These are phyloP conservation scores for Trichomycterus rosablanca DNA, from an alignment of 2,113 vertebrate genomes.

Conservation along the genomic window DNA sequence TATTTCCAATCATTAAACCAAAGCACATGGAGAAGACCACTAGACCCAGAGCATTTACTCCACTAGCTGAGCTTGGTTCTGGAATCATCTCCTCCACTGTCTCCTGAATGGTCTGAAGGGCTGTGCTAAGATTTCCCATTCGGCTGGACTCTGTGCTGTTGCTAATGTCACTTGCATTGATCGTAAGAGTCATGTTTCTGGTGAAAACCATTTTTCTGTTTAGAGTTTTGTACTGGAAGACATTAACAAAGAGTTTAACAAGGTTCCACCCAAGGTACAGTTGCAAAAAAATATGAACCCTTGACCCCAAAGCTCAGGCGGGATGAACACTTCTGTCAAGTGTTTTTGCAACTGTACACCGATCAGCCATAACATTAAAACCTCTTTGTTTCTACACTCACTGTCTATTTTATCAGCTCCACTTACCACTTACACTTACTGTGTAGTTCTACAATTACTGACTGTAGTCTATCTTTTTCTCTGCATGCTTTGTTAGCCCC, in stretches of 20 bases:
- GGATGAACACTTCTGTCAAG: too few relatives aligned
- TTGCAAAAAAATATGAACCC: too few relatives aligned
- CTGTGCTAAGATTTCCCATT: constrained; percentile 70
- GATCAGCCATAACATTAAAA: too few relatives aligned
- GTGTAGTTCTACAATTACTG: too few relatives aligned
- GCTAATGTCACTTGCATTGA: constrained; percentile 55
- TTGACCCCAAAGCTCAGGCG: too few relatives aligned
- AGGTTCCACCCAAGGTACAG: too few relatives aligned
- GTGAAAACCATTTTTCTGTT: constrained; percentile 79
- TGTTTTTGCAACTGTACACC: too few relatives aligned
- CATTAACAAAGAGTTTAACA: neutral
- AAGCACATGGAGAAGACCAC: constrained; percentile 96
- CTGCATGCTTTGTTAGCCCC: too few relatives aligned
- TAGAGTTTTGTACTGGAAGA: constrained; percentile 85
- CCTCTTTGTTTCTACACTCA: too few relatives aligned
- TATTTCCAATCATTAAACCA: constrained; percentile 89
- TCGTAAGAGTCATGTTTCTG: constrained; percentile 60
- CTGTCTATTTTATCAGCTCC: too few relatives aligned
- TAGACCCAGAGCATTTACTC: constrained; percentile 90
- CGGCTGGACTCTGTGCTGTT: constrained; percentile 57
- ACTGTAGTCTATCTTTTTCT: too few relatives aligned
- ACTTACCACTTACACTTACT: too few relatives aligned
- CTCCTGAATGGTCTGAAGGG: constrained; percentile 75
- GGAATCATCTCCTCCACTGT: constrained; percentile 83
- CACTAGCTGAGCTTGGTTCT: constrained; percentile 77